These are phyloP conservation scores for Chionomys nivalis DNA, from an alignment of 2,113 vertebrate species.

Conservation along the genomic window DNA sequence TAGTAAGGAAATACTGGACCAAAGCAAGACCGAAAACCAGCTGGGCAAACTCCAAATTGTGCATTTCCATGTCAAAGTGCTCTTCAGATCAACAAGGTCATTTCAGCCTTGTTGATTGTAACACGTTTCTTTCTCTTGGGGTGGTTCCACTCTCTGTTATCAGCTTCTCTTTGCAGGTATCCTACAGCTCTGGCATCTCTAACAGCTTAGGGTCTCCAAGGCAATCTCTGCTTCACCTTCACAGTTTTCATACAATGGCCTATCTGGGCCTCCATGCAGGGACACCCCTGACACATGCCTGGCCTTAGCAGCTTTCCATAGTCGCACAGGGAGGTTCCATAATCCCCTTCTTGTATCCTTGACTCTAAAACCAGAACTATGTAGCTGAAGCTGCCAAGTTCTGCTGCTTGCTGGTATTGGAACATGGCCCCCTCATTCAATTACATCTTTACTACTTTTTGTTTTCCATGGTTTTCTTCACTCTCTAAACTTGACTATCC, in stretches of 20 bases:
- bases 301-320: not conserved
- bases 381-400: not conserved
- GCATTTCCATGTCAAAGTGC: no score
- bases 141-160: not conserved
- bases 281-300: not conserved
- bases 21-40: no score
- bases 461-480: not conserved
- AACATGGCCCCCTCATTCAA: not conserved
- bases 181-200: not conserved
- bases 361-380: not conserved
- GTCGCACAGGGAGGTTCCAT: not conserved
- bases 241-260: not conserved
- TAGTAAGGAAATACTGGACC: no score
- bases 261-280: not conserved
- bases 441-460: not conserved
- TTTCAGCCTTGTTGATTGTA: no score
- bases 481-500: not conserved
- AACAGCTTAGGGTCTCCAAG: not conserved
- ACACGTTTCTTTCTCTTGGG: no score
- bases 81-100: no score
- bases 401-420: not conserved
- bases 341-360: not conserved
- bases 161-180: not conserved
- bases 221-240: no score
- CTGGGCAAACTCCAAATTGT: no score